Evolutionary conservation across 2,888 invertebrate species (phyloP).

Genomic region (Limnephilus rhombicus): DNA sequence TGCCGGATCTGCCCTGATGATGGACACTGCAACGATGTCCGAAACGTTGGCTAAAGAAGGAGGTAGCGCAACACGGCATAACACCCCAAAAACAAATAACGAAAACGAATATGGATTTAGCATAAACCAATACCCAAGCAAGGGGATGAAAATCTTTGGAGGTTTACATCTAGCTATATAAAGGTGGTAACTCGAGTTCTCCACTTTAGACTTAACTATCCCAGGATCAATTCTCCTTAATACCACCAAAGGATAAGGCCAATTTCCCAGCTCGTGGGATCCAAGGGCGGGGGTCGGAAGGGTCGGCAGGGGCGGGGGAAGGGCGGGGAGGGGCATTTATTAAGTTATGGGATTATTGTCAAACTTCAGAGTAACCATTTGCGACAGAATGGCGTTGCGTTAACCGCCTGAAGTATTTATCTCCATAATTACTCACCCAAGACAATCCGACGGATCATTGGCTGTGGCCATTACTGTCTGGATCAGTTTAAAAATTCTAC

Average conservation of each 20-base stretch:
- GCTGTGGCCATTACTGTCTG: neutral
- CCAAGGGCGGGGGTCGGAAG: neutral
- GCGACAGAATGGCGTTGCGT: neutral
- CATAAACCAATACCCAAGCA: neutral
- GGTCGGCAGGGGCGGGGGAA: neutral
- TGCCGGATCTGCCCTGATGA: no score
- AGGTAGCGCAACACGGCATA: no score
- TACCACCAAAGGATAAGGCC: constrained; percentile 26
- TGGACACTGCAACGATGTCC: no score
- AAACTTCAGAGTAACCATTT: constrained; percentile 9
- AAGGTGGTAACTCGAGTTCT: constrained; percentile 38
- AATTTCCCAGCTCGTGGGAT: constrained; percentile 26
- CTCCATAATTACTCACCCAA: neutral
- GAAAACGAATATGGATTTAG: neutral
- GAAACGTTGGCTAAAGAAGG: no score
- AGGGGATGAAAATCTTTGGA: neutral
- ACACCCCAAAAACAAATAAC: no score
- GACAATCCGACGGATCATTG: neutral
- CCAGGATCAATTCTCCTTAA: constrained; percentile 37
- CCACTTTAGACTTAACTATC: constrained; percentile 37
- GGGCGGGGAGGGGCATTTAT: constrained; percentile 18
- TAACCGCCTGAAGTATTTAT: constrained; percentile 4
- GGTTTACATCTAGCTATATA: constrained; percentile 29
- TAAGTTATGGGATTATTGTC: constrained; percentile 38
- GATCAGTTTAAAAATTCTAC: neutral